Percentiles rank a stretch among this genome's conserved stretches.
phyloP scores from a whole-genome alignment of 53 echinoderm and acorn worm genomes.

The Hippasteria phrygiana region DNA sequence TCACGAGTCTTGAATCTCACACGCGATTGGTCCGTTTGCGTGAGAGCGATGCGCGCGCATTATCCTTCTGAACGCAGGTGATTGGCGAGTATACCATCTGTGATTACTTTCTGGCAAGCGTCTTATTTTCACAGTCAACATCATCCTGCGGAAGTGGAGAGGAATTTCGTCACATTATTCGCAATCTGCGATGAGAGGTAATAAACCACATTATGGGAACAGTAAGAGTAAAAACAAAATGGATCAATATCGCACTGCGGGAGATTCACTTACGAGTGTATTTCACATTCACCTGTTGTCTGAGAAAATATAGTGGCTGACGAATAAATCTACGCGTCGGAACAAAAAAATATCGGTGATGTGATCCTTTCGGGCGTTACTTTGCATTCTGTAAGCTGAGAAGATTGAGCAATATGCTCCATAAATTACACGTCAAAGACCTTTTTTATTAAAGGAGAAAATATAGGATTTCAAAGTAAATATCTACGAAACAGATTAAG shows the following conservation, averaged over 20 bases:
- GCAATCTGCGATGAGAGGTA: background rate
- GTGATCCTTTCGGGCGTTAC: background rate
- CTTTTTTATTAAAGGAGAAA: background rate
- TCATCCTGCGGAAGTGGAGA: background rate
- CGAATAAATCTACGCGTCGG: background rate
- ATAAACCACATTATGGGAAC: constrained; percentile 4
- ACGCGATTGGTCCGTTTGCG: background rate
- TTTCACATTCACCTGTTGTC: constrained; percentile 53
- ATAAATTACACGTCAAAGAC: background rate
- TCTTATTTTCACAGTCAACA: constrained; percentile 36
- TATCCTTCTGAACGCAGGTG: background rate
- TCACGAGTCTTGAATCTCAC: background rate
- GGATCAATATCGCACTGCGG: constrained; percentile 18
- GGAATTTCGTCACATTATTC: constrained; percentile 19
- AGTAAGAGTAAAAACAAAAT: background rate
- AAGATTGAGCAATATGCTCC: background rate
- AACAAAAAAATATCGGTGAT: background rate
- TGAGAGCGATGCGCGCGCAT: background rate
- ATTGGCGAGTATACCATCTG: background rate
- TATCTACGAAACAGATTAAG: no score
- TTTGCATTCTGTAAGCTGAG: background rate
- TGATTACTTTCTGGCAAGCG: constrained; percentile 4
- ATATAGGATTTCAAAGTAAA: no score
- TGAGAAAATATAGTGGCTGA: constrained; percentile 20
- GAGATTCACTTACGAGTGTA: constrained; percentile 41